Percentiles rank a stretch among this genome's conserved stretches.
Conservation (phyloP, 2,888 invertebrate species). For the Odontomyia ornata region DNA sequence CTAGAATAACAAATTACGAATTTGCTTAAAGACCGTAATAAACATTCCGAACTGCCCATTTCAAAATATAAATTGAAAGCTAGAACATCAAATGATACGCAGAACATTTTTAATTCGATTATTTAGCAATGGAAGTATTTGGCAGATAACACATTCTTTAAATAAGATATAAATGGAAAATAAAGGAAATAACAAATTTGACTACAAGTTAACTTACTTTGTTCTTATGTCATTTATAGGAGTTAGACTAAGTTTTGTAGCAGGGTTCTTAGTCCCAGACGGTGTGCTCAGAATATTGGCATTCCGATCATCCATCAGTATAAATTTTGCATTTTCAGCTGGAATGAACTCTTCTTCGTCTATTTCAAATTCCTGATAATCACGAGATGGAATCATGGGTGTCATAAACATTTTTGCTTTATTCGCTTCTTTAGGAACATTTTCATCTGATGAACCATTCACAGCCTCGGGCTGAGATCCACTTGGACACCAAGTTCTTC, state of each 20-base stretch:
- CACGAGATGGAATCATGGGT: slow-evolving; percentile 53
- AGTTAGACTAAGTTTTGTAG: slow-evolving; percentile 11
- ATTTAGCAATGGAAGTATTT: too few relatives aligned
- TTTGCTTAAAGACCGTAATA: too few relatives aligned
- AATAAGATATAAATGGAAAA: too few relatives aligned
- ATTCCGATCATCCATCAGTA: background rate
- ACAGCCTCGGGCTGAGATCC: slow-evolving; percentile 46
- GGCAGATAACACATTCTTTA: too few relatives aligned
- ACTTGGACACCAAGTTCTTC: slow-evolving; percentile 62
- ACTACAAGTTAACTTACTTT: slow-evolving; percentile 6
- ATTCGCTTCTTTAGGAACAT: background rate
- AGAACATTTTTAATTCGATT: too few relatives aligned
- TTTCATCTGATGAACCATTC: background rate
- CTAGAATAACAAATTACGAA: too few relatives aligned
- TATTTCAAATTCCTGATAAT: background rate
- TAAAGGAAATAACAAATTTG: too few relatives aligned
- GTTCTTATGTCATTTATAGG: slow-evolving; percentile 22
- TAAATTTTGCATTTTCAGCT: slow-evolving; percentile 45
- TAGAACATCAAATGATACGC: too few relatives aligned
- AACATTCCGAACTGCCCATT: too few relatives aligned
- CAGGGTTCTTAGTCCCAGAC: background rate
- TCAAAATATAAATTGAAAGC: too few relatives aligned
- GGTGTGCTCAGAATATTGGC: slow-evolving; percentile 37
- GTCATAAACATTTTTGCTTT: slow-evolving; percentile 51
- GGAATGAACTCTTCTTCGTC: slow-evolving; percentile 47